These are phyloP conservation scores for Manis javanica DNA, from an alignment of 2,797 vertebrate genomes.

Conservation along the genomic window DNA sequence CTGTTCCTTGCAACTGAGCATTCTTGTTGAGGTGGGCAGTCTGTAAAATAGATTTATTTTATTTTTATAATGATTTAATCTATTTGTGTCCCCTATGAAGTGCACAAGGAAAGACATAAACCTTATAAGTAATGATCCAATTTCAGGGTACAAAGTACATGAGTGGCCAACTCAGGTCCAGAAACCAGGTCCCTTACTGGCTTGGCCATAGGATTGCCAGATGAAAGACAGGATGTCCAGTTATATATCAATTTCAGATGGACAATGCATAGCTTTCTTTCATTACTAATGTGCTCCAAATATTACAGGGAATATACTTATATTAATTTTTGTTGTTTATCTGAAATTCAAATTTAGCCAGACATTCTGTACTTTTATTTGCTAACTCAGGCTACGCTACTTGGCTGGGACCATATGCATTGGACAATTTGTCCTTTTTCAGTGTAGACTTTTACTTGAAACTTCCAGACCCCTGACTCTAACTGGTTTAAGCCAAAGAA, in stretches of 20 bases:
- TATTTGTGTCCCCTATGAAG: background rate
- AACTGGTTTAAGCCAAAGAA: background rate
- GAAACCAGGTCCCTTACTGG: background rate
- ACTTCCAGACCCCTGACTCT: background rate
- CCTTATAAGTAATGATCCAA: background rate
- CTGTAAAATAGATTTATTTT: background rate
- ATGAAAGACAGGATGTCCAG: background rate
- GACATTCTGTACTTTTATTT: background rate
- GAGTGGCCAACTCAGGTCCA: background rate
- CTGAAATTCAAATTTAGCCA: conserved; percentile 6
- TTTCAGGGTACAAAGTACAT: background rate
- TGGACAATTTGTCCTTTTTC: background rate
- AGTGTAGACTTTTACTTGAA: background rate
- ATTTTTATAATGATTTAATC: background rate
- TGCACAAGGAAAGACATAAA: background rate
- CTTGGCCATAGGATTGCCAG: background rate
- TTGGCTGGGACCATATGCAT: background rate
- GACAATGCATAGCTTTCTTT: background rate
- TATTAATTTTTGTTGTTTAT: background rate
- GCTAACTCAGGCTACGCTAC: background rate
- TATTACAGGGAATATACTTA: background rate
- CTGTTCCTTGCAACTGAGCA: background rate
- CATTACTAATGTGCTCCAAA: background rate
- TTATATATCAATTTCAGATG: background rate
- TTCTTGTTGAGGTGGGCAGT: background rate